Evolutionary conservation across 2,888 invertebrate species (phyloP).

Genomic region (Nemotelus nigrinus): DNA sequence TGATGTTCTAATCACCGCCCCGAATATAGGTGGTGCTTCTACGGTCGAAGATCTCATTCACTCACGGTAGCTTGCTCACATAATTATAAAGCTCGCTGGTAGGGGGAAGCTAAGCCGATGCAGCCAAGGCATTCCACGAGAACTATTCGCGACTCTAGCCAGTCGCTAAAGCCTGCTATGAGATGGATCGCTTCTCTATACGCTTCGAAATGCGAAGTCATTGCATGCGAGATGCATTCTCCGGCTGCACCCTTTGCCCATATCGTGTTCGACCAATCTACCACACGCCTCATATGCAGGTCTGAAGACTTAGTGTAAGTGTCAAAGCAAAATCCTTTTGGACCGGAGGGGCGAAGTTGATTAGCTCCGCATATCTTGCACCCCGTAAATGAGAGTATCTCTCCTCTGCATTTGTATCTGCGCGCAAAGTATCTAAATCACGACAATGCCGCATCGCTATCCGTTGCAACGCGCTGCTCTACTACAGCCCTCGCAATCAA

Average conservation of each 20-base stretch:
- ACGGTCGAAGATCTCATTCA: constrained; percentile 22
- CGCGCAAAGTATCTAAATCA: not conserved
- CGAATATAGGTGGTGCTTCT: constrained; percentile 48
- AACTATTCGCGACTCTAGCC: no score
- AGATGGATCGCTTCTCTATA: not conserved
- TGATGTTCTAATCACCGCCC: constrained; percentile 49
- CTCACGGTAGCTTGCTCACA: constrained; percentile 15
- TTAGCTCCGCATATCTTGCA: no score
- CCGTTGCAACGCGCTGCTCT: constrained; percentile 1
- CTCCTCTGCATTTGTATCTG: not conserved
- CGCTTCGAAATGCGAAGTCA: not conserved
- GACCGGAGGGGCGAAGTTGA: no score
- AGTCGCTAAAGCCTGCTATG: no score
- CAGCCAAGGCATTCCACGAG: no score
- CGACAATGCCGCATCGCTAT: not conserved
- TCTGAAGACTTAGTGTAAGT: no score
- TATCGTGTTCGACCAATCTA: no score
- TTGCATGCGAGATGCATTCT: not conserved
- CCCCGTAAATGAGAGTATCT: no score
- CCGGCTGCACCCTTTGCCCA: not conserved
- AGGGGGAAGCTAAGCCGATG: not conserved
- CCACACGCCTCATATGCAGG: no score
- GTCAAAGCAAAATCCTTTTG: no score
- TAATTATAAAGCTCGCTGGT: not conserved
- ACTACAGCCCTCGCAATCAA: not conserved